Evolutionary conservation across 2,113 vertebrate species (phyloP).

Genomic region (Balaenoptera acutorostrata): DNA sequence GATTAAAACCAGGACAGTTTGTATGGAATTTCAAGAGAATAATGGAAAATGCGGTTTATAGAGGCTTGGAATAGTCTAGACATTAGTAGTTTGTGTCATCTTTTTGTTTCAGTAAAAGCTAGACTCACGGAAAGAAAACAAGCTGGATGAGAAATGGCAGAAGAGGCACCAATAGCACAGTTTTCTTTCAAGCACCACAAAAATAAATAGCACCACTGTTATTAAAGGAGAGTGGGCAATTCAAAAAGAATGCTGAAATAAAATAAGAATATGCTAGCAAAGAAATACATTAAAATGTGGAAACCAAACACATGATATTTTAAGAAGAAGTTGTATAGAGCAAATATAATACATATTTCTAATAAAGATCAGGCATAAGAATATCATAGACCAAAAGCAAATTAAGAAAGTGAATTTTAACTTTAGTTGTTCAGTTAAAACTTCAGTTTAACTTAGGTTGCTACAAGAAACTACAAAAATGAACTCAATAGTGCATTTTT

Average conservation of each 20-base stretch:
- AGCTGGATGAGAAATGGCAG: not conserved
- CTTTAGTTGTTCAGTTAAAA: not conserved
- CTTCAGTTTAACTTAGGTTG: not conserved
- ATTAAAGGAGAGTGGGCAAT: not conserved
- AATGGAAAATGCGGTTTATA: not conserved
- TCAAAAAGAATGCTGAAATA: not conserved
- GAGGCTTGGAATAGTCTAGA: not conserved
- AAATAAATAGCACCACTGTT: not conserved
- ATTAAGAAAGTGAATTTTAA: not conserved
- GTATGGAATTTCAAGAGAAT: not conserved
- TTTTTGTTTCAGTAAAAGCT: not conserved
- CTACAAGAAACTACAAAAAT: not conserved
- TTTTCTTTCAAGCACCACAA: not conserved
- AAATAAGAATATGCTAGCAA: not conserved
- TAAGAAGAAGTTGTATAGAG: not conserved
- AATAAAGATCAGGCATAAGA: not conserved
- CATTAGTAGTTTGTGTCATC: not conserved
- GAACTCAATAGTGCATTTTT: not conserved
- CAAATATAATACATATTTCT: not conserved
- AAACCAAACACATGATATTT: not conserved
- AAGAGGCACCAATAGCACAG: not conserved
- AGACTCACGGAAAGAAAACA: not conserved
- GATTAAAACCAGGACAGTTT: not conserved
- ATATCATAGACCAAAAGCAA: not conserved
- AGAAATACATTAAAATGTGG: not conserved